Percentiles rank a stretch among this genome's conserved stretches.
phyloP scores from a whole-genome alignment of 2,888 invertebrate species.

The Sussaba pulchella region DNA sequence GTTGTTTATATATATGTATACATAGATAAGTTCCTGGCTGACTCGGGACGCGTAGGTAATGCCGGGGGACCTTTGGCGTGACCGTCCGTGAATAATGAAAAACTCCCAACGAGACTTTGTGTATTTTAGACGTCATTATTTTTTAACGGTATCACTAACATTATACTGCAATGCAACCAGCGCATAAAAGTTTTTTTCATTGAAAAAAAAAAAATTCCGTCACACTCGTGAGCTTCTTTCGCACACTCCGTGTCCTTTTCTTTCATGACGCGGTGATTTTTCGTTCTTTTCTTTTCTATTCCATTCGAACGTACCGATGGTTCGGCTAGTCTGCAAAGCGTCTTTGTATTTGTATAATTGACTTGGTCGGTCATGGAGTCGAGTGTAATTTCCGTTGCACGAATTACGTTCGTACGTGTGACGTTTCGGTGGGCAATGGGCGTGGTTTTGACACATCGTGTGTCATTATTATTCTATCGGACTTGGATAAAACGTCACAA shows the following conservation, averaged over 20 bases:
- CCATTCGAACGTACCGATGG: background rate
- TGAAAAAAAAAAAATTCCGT: background rate
- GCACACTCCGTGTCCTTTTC: background rate
- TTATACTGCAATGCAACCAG: background rate
- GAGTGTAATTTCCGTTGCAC: too few relatives aligned
- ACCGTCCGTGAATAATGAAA: background rate
- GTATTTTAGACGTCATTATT: background rate
- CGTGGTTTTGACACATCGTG: too few relatives aligned
- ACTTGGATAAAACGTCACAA: background rate
- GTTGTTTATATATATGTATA: too few relatives aligned
- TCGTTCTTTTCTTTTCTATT: background rate
- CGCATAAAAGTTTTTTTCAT: background rate
- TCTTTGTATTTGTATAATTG: too few relatives aligned
- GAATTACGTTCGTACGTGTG: too few relatives aligned
- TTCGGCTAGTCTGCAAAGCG: too few relatives aligned
- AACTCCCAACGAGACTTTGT: background rate
- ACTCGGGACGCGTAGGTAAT: background rate
- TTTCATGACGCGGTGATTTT: too few relatives aligned
- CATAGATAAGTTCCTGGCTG: background rate
- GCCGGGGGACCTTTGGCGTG: background rate
- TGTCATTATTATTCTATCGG: background rate
- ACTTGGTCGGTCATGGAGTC: too few relatives aligned
- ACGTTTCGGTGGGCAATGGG: too few relatives aligned
- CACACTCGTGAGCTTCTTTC: background rate
- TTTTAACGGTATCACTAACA: background rate